Conservation (phyloP, 2,113 vertebrate genomes). For the Lamprotornis superbus region DNA sequence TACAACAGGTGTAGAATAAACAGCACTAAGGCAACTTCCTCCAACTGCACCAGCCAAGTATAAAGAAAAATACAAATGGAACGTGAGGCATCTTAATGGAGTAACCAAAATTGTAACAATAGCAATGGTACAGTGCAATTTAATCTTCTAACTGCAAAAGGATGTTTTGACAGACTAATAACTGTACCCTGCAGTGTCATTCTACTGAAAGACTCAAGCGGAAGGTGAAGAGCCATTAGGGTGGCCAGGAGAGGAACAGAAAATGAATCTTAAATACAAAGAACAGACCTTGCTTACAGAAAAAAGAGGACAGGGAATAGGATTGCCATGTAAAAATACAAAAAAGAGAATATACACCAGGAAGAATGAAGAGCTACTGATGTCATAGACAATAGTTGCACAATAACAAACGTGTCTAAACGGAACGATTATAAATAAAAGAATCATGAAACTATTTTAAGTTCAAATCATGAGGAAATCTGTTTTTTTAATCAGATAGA, state of each 20-base stretch:
- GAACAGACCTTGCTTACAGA: neutral
- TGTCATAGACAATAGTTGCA: neutral
- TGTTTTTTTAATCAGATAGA: neutral
- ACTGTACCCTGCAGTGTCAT: neutral
- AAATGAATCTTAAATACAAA: neutral
- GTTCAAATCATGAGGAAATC: neutral
- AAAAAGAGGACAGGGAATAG: neutral
- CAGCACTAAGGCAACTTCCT: neutral
- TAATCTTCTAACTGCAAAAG: neutral
- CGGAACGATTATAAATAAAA: neutral
- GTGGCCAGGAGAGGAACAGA: neutral
- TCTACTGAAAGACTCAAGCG: neutral
- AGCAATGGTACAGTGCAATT: neutral
- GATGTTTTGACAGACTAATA: constrained; percentile 10
- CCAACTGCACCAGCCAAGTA: neutral
- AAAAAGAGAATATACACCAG: neutral
- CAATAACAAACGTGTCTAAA: neutral
- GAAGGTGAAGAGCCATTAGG: neutral
- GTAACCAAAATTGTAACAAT: neutral
- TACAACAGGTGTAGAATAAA: neutral
- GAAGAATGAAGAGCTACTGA: neutral
- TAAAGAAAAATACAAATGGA: neutral
- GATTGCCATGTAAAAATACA: neutral
- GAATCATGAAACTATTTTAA: neutral
- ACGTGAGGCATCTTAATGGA: neutral